A percentile compares a stretch with the other conserved stretches of the same genome.
phyloP scores from a whole-genome alignment of 2,113 vertebrate species.

The Sturnus vulgaris region DNA sequence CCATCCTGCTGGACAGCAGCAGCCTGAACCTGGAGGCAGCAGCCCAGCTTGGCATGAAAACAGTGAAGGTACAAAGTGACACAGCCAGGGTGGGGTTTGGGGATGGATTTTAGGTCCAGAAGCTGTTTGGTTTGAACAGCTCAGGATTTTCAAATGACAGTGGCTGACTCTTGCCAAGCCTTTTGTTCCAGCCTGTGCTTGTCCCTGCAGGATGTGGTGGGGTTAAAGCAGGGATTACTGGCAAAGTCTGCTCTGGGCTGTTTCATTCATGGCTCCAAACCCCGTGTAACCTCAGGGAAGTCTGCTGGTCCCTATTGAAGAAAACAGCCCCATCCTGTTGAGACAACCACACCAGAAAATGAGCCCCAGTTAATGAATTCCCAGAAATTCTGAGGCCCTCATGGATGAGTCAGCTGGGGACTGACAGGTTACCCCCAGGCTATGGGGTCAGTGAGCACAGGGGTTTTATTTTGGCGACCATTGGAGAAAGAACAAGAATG shows the following conservation, averaged over 20 bases:
- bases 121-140: not conserved
- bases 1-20: constrained; percentile 78
- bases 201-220: not conserved
- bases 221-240: not conserved
- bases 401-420: not conserved
- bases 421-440: not conserved
- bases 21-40: constrained; percentile 74
- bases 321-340: not conserved
- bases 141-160: not conserved
- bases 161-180: not conserved
- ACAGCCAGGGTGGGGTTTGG: not conserved
- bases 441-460: not conserved
- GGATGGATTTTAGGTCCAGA: not conserved
- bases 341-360: not conserved
- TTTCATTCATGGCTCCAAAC: not conserved
- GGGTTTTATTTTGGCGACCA: not conserved
- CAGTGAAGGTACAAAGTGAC: constrained; percentile 70
- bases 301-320: not conserved
- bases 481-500: not conserved
- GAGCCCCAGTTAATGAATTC: not conserved
- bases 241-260: not conserved
- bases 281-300: not conserved
- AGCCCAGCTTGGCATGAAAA: constrained; percentile 76
- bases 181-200: not conserved
- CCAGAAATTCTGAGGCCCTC: not conserved